Percentiles rank a stretch among this genome's conserved stretches.
Evolutionary conservation across 2,888 invertebrate species (phyloP).

Genomic region (Phlogophora meticulosa): DNA sequence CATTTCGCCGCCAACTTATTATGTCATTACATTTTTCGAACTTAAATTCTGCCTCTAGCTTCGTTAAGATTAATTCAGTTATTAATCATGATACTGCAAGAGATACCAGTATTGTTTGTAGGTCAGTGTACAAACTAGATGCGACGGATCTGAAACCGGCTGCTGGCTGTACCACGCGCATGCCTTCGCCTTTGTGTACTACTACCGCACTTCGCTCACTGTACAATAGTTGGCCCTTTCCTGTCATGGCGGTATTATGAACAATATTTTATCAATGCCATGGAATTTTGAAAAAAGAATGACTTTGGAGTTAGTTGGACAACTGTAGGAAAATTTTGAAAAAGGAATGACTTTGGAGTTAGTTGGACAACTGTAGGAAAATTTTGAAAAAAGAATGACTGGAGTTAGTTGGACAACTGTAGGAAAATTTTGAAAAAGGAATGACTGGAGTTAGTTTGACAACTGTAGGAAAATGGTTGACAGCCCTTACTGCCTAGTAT

Average conservation of each 20-base stretch:
- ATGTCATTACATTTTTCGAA: neutral
- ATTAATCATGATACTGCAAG: conserved; percentile 19
- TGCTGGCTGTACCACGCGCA: conserved; percentile 24
- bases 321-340: neutral
- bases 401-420: neutral
- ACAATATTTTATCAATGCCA: neutral
- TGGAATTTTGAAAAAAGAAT: neutral
- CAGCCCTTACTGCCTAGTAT: neutral
- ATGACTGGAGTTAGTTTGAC: neutral
- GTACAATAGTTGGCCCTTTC: neutral
- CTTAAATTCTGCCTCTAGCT: neutral
- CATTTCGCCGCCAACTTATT: too few species aligned
- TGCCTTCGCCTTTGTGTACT: conserved; percentile 17
- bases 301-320: too few species aligned
- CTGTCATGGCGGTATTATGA: neutral
- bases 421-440: neutral
- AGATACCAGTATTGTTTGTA: conserved; percentile 54
- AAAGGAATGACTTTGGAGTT: neutral
- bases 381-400: conserved; percentile 1
- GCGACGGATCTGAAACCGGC: conserved; percentile 59
- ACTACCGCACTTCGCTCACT: conserved; percentile 11
- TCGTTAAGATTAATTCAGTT: conserved; percentile 27
- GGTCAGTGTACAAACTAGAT: conserved; percentile 60
- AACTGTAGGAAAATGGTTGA: neutral
- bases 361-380: neutral